These are phyloP conservation scores for Seriola rivoliana DNA, from an alignment of 2,113 vertebrate species.

Conservation along the genomic window DNA sequence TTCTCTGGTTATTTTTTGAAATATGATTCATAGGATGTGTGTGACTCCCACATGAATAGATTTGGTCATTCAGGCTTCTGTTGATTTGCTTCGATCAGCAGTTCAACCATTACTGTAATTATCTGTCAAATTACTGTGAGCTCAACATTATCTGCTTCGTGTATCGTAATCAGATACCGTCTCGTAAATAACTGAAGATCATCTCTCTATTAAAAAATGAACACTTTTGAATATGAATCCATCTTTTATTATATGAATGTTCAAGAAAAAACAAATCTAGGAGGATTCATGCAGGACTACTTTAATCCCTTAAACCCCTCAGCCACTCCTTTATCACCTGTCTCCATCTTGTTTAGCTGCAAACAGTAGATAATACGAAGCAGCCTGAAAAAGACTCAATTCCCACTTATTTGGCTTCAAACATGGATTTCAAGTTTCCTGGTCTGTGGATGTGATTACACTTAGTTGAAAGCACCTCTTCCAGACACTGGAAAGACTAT, in stretches of 20 bases:
- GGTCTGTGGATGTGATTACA: constrained; percentile 67
- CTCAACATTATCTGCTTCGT: background rate
- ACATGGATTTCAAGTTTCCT: constrained; percentile 71
- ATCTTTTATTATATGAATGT: background rate
- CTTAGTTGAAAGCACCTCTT: constrained; percentile 30
- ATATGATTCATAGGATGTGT: background rate
- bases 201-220: background rate
- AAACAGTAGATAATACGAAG: constrained; percentile 26
- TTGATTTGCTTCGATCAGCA: constrained; percentile 1
- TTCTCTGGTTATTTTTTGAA: background rate
- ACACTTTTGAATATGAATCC: background rate
- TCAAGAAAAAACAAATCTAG: background rate
- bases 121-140: background rate
- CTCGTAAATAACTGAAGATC: background rate
- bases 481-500: constrained; percentile 57
- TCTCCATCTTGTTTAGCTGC: constrained; percentile 37
- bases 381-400: constrained; percentile 48
- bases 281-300: constrained; percentile 10
- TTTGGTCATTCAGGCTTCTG: too few relatives aligned
- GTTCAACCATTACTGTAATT: background rate
- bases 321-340: constrained; percentile 25
- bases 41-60: background rate
- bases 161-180: background rate
- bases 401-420: constrained; percentile 64
- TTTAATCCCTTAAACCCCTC: constrained; percentile 14